A percentile compares a stretch with the other conserved stretches of the same genome.
Conservation (phyloP, 2,797 vertebrate species). For the Spondyliosoma cantharus region DNA sequence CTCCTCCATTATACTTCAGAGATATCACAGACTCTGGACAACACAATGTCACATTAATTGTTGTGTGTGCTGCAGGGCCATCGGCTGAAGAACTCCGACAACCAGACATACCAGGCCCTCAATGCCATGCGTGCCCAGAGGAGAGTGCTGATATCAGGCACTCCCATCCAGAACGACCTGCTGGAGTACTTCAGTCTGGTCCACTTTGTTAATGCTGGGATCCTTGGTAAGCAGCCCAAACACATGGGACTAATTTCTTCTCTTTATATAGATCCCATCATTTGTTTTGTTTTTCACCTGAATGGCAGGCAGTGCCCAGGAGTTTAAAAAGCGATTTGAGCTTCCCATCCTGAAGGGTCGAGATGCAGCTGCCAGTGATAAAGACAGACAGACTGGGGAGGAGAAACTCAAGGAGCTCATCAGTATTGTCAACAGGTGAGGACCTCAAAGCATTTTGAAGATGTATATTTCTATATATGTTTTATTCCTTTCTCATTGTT, state of each 20-base stretch:
- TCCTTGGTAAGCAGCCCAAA: constrained; percentile 87
- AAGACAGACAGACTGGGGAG: constrained; percentile 89
- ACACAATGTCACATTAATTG: background rate
- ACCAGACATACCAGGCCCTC: constrained; percentile 97
- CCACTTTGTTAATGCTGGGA: constrained; percentile 96
- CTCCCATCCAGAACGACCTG: constrained; percentile 97
- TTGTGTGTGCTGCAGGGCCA: constrained; percentile 86
- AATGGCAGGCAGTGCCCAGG: constrained; percentile 91
- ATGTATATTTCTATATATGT: background rate
- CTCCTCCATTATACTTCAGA: background rate
- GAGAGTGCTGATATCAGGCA: constrained; percentile 96
- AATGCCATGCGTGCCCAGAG: constrained; percentile 91
- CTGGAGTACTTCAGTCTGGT: constrained; percentile 99
- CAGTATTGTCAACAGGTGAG: constrained; percentile 92
- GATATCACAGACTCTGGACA: background rate
- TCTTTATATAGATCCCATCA: background rate
- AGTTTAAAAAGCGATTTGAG: constrained; percentile 97
- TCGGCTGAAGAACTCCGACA: constrained; percentile 97
- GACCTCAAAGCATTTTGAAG: background rate
- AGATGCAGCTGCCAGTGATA: constrained; percentile 92
- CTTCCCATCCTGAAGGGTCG: constrained; percentile 95
- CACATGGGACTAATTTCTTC: background rate
- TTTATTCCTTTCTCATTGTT: background rate
- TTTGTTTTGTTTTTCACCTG: background rate
- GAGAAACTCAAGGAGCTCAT: constrained; percentile 94